Base-by-base conservation (phyloP, 2,888 invertebrate species). In the Andrena hattorfiana region DNA sequence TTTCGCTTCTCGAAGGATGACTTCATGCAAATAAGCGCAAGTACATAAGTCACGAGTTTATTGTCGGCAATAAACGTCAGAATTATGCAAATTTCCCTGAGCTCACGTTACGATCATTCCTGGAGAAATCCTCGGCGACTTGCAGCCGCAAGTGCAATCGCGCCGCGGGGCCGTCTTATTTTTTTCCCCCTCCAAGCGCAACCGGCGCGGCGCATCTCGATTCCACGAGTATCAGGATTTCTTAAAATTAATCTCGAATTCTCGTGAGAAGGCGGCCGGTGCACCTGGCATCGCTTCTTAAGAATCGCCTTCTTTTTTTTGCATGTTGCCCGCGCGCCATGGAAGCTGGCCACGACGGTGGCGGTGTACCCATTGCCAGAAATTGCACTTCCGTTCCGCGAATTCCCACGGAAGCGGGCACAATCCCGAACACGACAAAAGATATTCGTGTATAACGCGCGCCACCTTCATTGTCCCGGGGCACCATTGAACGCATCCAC, bases 381-480 rank as follows among this genome's bases (percentile, higher is more conserved):
- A 92, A 91, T 92, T 93, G 93, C 93, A 93, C 93, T 93, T 93
- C 93, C 93, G 93, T 91, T 93, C 90, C 87, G 91, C 89, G 89
- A 92, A 93, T 94, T 93, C 93, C 93, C 93, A 93, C 93, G 93
- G 93, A 93, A 93, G 91, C 92, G 86, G 89, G 87, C 87, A 93
- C 92, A 93, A 92, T 92, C 91, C 90, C 84, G 84, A 83, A 74
- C 74, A 84, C 89, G 89, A 92, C 92, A 93, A 93, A 93, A 87
- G 84, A 87, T 87, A 83, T 85, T 83, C 76, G 79, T 84, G 85
- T 85, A 82, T 77, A 84, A 81, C 77, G 76, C 75, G 73, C 83
- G 84, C 87, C 86, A 81, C 80, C 79, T 81, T 75, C 81, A 89
- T 89, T 89, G 88, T 89, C 84, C 86, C 66, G 69, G 20, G 54